Base-by-base conservation (phyloP, 2,797 vertebrate species). In the Eupleurogrammus muticus region DNA sequence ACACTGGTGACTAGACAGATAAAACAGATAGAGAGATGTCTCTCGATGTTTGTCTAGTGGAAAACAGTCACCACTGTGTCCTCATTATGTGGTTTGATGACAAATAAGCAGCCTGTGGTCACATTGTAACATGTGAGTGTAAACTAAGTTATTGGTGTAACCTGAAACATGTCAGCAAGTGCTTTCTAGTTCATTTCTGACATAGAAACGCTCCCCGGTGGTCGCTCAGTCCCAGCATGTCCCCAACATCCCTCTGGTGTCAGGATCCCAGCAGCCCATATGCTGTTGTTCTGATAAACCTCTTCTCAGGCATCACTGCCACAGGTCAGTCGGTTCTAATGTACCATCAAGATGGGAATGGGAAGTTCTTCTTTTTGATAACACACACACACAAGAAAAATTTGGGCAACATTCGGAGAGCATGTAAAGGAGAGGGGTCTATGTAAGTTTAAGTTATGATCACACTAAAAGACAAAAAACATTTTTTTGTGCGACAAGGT, bases 211-310 rank as follows among this genome's bases (percentile, higher is more conserved):
- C 24, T 54, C 69, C 0, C 90, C 98, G 97, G 49, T 99, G 97
- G 97, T 99, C 97, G 73, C 99, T 99, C 89, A 98, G 97, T 3
- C 97, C 97, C 58, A 97, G 98, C 91, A 99, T 99, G 97, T 99
- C 99, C 83, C 97, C 97, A 0, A 97, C 97, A 8, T 99, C 97
- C 64, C 99, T 99, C 94, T 99, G 97, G 97, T 99, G 99, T 0
- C 96, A 99, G 84, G 97, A 98, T 28, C 97, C 97, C 84, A 99
- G 97, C 28, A 28, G 28, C 28, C 28, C 70, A 99, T 97, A 0
- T 97, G 97, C 50, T 99, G 99, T 99, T 99, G 83, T 96, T 99
- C 73, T 98, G 87, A 99, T 99, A 91, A 99, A 99, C 77, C 97
- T 99, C 63, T 99, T 99, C 90, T 99, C 98, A 0, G 97, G 97